Conservation (phyloP, 2,888 invertebrate species). For the Agapostemon virescens region DNA sequence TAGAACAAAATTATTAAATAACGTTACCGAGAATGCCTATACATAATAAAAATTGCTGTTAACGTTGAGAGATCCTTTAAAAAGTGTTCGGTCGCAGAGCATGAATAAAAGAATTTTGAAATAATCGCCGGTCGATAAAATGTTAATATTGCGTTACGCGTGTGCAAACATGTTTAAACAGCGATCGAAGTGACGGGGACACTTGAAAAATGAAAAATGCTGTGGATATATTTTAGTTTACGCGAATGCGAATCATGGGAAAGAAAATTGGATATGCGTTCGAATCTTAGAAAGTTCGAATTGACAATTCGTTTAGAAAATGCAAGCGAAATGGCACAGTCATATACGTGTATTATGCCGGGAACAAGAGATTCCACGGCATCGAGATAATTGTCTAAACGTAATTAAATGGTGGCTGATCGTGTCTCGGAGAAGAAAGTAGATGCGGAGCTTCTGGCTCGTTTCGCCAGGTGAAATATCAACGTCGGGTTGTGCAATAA, state of each 20-base stretch:
- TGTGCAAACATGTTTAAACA: no score
- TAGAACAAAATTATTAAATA: no score
- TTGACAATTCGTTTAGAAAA: background rate
- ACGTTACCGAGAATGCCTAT: no score
- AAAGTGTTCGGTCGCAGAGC: no score
- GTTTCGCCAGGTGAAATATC: slow-evolving; percentile 14
- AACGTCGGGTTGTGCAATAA: background rate
- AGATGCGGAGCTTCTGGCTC: background rate
- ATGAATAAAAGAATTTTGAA: no score
- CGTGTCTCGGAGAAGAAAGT: background rate
- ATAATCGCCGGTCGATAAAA: no score
- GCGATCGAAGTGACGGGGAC: background rate
- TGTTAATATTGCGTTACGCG: no score
- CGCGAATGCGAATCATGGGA: no score
- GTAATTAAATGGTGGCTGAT: background rate
- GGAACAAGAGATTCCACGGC: background rate
- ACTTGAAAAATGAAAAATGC: background rate
- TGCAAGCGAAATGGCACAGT: background rate
- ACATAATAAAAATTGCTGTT: no score
- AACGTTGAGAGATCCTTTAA: no score
- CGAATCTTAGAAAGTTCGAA: no score
- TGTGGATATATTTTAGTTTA: background rate
- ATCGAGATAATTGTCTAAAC: slow-evolving; percentile 7
- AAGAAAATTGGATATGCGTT: no score
- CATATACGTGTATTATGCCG: background rate